These are phyloP conservation scores for Cynopterus brachyotis DNA, from an alignment of 2,113 vertebrate genomes.

Conservation along the genomic window DNA sequence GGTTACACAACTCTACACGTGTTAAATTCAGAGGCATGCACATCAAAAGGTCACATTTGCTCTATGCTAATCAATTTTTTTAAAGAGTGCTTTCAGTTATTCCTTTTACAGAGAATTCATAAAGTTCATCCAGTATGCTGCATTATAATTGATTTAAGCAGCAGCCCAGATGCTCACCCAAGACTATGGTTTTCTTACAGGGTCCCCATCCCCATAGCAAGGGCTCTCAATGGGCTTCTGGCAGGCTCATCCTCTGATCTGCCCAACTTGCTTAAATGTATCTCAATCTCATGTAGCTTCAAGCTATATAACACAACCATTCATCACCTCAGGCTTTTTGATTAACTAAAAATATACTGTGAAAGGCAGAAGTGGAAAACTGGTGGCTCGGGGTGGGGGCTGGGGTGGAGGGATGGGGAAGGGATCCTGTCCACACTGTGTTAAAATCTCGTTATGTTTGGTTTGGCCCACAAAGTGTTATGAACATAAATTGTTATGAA, in stretches of 20 bases:
- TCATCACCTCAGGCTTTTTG: neutral
- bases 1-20: neutral
- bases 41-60: neutral
- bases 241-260: neutral
- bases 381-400: neutral
- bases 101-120: neutral
- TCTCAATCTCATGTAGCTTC: neutral
- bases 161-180: neutral
- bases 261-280: neutral
- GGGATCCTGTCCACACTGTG: neutral
- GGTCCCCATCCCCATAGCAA: neutral
- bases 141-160: neutral
- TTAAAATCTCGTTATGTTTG: neutral
- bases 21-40: neutral
- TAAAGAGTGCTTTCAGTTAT: neutral
- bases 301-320: neutral
- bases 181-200: neutral
- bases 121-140: neutral
- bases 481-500: neutral
- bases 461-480: conserved; percentile 27
- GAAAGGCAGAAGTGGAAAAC: neutral
- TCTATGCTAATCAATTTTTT: neutral
- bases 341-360: neutral
- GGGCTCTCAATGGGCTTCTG: neutral
- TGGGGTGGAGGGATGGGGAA: neutral